A percentile compares a stretch with the other conserved stretches of the same genome.
Conservation (phyloP, 2,113 vertebrate species). For the Triplophysa dalaica region DNA sequence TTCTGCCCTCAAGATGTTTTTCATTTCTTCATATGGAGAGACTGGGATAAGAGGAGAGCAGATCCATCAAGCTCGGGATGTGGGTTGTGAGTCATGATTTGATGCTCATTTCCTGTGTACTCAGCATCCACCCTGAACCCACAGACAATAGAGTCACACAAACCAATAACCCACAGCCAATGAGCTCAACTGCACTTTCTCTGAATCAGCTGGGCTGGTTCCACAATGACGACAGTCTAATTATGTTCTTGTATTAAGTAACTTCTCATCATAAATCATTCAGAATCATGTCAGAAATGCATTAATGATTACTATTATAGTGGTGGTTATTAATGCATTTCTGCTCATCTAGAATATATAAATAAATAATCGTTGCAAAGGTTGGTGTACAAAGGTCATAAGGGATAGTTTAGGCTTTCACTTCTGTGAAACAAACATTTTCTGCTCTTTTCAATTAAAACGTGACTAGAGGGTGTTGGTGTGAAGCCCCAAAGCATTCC, state of each 20-base stretch:
- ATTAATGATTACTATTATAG: neutral
- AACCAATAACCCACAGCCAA: constrained; percentile 26
- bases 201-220: constrained; percentile 23
- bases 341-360: neutral
- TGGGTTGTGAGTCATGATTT: constrained; percentile 13
- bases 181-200: constrained; percentile 31
- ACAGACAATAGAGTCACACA: constrained; percentile 22
- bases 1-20: constrained; percentile 15
- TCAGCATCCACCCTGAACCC: constrained; percentile 29
- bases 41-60: neutral
- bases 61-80: neutral
- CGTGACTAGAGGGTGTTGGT: too few relatives aligned
- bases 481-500: too few relatives aligned
- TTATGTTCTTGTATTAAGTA: constrained; percentile 14
- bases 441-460: too few relatives aligned
- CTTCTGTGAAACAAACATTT: too few relatives aligned
- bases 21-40: constrained; percentile 12
- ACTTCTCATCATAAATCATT: neutral
- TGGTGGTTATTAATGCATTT: constrained; percentile 21
- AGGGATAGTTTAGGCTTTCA: too few relatives aligned
- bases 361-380: neutral
- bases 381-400: too few relatives aligned
- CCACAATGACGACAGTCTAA: neutral
- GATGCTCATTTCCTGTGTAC: constrained; percentile 29
- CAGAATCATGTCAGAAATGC: neutral